A percentile compares a stretch with the other conserved stretches of the same genome.
These are phyloP conservation scores for Polyodon spathula DNA, from an alignment of 2,113 vertebrate species.

Conservation along the genomic window DNA sequence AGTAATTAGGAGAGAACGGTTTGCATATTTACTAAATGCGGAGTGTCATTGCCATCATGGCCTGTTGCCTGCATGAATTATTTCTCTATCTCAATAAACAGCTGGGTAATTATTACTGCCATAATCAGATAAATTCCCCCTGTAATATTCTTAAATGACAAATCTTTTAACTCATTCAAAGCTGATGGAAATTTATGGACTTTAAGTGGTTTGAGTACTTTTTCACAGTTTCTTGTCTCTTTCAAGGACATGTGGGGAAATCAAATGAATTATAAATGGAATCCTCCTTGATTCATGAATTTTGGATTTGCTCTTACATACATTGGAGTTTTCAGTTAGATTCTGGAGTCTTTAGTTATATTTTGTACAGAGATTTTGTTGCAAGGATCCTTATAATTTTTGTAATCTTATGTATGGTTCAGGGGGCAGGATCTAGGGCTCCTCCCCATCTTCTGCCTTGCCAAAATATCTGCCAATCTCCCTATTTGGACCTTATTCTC, in stretches of 20 bases:
- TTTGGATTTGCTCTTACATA: not conserved
- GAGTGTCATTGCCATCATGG: conserved; percentile 89
- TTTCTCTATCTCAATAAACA: conserved; percentile 98
- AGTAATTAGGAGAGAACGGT: conserved; percentile 96
- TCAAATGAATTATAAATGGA: conserved; percentile 29
- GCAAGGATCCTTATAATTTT: no score
- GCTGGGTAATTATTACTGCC: conserved; percentile 97
- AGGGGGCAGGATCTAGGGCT: no score
- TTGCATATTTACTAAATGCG: conserved; percentile 98
- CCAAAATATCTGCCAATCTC: no score
- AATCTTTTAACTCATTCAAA: conserved; percentile 80
- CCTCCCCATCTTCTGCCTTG: no score
- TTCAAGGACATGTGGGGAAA: conserved; percentile 80
- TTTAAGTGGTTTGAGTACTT: conserved; percentile 61
- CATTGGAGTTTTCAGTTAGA: no score
- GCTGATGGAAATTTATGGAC: conserved; percentile 75
- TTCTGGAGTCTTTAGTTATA: no score
- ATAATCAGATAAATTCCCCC: conserved; percentile 96
- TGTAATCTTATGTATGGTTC: no score
- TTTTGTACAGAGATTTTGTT: no score
- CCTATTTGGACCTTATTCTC: no score
- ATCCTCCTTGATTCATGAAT: conserved; percentile 30
- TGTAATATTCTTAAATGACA: conserved; percentile 83
- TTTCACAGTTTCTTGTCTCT: conserved; percentile 59
- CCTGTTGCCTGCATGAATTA: conserved; percentile 98